A percentile compares a stretch with the other conserved stretches of the same genome.
These are phyloP conservation scores for Actinia equina DNA, from an alignment of 64 coral and sea anemone genomes.

Conservation along the genomic window DNA sequence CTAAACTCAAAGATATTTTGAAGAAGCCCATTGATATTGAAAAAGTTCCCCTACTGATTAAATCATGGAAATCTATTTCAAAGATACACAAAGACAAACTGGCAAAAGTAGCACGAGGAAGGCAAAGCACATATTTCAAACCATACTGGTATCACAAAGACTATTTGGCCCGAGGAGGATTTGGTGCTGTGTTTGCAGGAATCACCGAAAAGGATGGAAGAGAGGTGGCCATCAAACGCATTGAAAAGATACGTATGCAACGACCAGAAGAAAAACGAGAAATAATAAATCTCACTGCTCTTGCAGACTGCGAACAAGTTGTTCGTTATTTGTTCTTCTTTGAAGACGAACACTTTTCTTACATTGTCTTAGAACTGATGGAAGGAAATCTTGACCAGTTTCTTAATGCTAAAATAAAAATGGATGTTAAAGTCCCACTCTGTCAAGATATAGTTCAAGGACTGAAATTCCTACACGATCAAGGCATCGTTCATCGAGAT, in stretches of 20 bases:
- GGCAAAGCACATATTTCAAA: background rate
- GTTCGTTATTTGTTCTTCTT: conserved; percentile 27
- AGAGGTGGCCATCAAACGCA: conserved; percentile 1
- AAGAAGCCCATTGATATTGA: background rate
- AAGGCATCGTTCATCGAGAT: too few species aligned
- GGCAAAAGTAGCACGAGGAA: conserved; percentile 8
- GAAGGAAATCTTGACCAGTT: conserved; percentile 29
- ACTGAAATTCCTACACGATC: too few species aligned
- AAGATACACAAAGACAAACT: background rate
- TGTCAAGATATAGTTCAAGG: too few species aligned
- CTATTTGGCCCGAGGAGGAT: conserved; percentile 8
- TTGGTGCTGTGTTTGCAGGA: conserved; percentile 27
- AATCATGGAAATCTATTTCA: conserved; percentile 1
- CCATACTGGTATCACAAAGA: background rate
- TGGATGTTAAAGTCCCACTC: too few species aligned
- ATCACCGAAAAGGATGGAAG: too few species aligned
- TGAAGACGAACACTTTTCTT: conserved; percentile 24
- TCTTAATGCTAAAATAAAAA: too few species aligned
- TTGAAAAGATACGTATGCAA: background rate
- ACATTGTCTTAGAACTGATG: conserved; percentile 16
- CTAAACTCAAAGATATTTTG: conserved; percentile 3
- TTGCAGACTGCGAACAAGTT: conserved; percentile 33
- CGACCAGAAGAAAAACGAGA: conserved; percentile 21
- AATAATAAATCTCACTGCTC: background rate
- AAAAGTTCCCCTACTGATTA: background rate